Conservation (phyloP, 2,113 vertebrate genomes). For the Neogobius melanostomus region DNA sequence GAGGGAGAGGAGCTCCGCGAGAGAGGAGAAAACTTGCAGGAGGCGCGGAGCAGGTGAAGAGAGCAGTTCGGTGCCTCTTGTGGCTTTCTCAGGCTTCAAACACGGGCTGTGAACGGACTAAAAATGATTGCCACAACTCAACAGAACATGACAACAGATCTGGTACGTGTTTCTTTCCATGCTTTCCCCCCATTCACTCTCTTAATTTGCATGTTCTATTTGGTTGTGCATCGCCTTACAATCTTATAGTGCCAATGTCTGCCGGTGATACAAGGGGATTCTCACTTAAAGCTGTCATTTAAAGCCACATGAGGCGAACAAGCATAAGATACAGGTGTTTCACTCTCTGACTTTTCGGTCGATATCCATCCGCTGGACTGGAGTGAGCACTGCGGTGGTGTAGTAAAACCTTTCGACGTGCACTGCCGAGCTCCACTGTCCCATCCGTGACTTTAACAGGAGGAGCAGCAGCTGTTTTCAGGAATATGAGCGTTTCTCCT, state of each 20-base stretch:
- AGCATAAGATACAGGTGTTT: conserved; percentile 15
- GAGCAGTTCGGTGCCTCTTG: conserved; percentile 40
- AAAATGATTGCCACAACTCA: conserved; percentile 83
- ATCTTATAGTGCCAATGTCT: not conserved
- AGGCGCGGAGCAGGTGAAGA: conserved; percentile 59
- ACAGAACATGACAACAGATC: conserved; percentile 80
- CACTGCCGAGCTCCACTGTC: conserved; percentile 32
- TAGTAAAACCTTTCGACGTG: conserved; percentile 30
- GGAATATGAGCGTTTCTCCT: not conserved
- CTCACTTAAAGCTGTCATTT: too few species aligned
- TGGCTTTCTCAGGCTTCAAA: conserved; percentile 28
- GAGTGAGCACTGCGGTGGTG: conserved; percentile 48
- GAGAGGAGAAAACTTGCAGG: conserved; percentile 59
- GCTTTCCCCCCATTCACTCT: not conserved
- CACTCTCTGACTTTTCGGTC: conserved; percentile 31
- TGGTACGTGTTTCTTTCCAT: conserved; percentile 60
- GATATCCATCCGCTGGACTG: conserved; percentile 24
- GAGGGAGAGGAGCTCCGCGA: not conserved
- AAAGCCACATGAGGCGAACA: conserved; percentile 7
- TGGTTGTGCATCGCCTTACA: not conserved
- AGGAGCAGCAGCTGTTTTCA: not conserved
- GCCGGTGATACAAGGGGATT: too few species aligned
- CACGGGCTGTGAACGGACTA: conserved; percentile 48
- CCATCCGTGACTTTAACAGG: conserved; percentile 38
- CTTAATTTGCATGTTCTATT: not conserved